Conservation (phyloP, 1,140 invertebrate species). For the Chymomyza costata region DNA sequence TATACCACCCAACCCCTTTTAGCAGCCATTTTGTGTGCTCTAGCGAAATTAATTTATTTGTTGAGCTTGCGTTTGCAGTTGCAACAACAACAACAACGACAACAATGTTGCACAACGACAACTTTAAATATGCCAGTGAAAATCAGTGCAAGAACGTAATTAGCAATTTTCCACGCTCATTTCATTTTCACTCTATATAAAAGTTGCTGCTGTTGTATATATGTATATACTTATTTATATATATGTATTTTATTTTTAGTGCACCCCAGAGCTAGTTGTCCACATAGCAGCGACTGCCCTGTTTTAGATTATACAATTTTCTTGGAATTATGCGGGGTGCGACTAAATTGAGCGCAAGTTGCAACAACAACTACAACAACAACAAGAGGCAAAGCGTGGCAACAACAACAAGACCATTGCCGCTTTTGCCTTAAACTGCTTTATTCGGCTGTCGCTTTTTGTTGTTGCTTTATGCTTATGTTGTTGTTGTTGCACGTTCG, state of each 20-base stretch:
- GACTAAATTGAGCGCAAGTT: slow-evolving; percentile 31
- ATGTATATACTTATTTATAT: slow-evolving; percentile 6
- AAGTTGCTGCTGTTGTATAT: slow-evolving; percentile 10
- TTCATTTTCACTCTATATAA: slow-evolving; percentile 12
- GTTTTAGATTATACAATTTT: slow-evolving; percentile 45
- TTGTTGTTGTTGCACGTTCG: slow-evolving; percentile 17
- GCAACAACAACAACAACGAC: slow-evolving; percentile 17
- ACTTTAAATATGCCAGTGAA: slow-evolving; percentile 37
- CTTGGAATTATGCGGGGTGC: slow-evolving; percentile 62
- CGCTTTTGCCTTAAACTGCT: too few species aligned
- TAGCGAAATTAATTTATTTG: slow-evolving; percentile 3
- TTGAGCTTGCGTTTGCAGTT: slow-evolving; percentile 26
- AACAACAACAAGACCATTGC: too few species aligned
- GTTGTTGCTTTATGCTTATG: too few species aligned
- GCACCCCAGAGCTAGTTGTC: background rate
- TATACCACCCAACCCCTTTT: background rate
- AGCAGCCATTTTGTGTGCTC: too few species aligned
- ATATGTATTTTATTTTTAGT: slow-evolving; percentile 55
- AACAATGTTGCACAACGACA: too few species aligned
- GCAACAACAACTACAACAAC: background rate
- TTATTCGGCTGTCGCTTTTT: too few species aligned
- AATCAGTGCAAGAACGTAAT: slow-evolving; percentile 46
- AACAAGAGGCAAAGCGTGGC: too few species aligned
- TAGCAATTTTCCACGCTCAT: slow-evolving; percentile 41
- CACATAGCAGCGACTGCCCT: background rate